phyloP scores from a whole-genome alignment of 35 echinoderm and acorn worm genomes.

The Amphiura filiformis region DNA sequence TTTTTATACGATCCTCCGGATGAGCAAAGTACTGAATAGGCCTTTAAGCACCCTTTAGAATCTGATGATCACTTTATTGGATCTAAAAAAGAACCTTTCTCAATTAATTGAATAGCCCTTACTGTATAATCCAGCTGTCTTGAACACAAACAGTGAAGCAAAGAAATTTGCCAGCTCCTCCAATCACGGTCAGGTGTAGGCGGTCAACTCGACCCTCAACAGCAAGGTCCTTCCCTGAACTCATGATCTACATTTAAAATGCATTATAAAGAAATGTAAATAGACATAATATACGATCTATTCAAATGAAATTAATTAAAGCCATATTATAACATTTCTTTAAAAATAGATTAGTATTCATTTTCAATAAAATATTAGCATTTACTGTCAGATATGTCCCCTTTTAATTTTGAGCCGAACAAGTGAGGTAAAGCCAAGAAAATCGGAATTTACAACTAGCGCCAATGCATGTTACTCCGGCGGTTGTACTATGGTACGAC shows the following conservation, averaged over 20 bases:
- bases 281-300: no score
- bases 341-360: no score
- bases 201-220: conserved; percentile 25
- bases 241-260: conserved; percentile 18
- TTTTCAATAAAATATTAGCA: no score
- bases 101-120: neutral
- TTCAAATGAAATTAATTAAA: no score
- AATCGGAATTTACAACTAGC: no score
- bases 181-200: neutral
- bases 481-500: no score
- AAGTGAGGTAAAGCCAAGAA: no score
- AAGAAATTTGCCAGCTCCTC: conserved; percentile 12
- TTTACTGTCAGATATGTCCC: no score
- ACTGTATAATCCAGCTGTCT: conserved; percentile 26
- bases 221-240: conserved; percentile 35
- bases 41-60: neutral
- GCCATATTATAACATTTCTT: no score
- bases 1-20: neutral
- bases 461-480: no score
- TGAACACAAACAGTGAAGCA: conserved; percentile 22
- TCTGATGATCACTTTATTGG: neutral
- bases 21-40: neutral
- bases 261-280: no score
- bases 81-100: neutral
- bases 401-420: no score